phyloP scores from a whole-genome alignment of 2,113 vertebrate genomes.

The Daubentonia madagascariensis region DNA sequence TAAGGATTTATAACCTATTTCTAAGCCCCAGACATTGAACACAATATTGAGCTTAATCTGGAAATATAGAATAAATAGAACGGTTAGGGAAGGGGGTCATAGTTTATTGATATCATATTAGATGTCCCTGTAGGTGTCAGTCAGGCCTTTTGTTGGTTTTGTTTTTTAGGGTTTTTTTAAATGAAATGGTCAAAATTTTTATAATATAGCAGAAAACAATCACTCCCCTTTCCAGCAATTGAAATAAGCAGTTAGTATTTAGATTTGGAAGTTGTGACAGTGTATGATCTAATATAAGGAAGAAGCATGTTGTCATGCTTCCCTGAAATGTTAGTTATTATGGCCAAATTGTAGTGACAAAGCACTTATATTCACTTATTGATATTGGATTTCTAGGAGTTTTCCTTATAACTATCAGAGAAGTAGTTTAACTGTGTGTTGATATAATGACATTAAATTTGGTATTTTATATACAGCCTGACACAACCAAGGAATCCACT shows the following conservation, averaged over 20 bases:
- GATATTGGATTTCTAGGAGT: neutral
- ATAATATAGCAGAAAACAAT: neutral
- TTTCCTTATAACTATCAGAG: neutral
- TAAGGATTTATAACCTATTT: neutral
- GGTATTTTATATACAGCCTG: neutral
- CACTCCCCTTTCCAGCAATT: neutral
- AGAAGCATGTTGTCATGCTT: neutral
- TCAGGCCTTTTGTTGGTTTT: neutral
- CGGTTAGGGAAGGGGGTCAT: no score
- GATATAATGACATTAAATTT: neutral
- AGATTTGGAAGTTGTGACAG: neutral
- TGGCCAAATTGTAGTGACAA: neutral
- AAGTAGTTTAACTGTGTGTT: neutral
- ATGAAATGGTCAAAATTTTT: neutral
- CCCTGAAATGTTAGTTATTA: neutral
- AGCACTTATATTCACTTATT: neutral
- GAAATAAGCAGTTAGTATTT: neutral
- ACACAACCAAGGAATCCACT: neutral
- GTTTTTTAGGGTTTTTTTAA: neutral
- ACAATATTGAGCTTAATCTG: neutral
- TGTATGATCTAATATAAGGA: neutral
- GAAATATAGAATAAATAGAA: neutral
- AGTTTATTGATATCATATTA: neutral
- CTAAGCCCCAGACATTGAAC: neutral
- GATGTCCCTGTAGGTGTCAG: neutral